phyloP scores from a whole-genome alignment of 2,797 vertebrate genomes.

The Nyctibius grandis region DNA sequence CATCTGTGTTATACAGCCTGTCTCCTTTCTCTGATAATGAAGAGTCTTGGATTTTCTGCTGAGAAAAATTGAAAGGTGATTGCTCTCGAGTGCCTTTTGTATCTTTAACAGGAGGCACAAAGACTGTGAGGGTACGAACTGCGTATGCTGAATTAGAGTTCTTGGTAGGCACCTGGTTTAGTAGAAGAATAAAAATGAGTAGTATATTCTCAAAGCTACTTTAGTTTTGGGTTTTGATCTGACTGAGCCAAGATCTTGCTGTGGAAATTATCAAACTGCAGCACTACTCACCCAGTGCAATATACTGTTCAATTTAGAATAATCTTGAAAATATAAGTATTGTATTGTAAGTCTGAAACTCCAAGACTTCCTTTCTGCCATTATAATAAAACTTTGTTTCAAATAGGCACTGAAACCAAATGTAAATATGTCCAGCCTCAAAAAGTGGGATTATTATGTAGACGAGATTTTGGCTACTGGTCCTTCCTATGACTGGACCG shows the following conservation, averaged over 20 bases:
- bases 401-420: slow-evolving; percentile 87
- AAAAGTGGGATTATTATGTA: slow-evolving; percentile 93
- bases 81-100: background rate
- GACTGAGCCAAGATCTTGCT: background rate
- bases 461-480: slow-evolving; percentile 92
- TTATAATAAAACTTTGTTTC: slow-evolving; percentile 24
- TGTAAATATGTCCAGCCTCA: slow-evolving; percentile 86
- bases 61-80: background rate
- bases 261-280: background rate
- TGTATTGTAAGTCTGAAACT: background rate
- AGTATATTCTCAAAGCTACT: background rate
- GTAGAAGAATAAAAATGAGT: background rate
- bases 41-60: background rate
- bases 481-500: slow-evolving; percentile 91
- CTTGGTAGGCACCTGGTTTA: background rate
- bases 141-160: background rate
- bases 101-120: background rate
- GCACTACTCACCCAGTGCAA: background rate
- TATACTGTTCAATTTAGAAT: background rate
- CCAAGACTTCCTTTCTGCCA: background rate
- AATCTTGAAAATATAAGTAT: background rate
- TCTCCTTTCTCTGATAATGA: background rate
- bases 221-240: background rate
- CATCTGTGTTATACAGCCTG: background rate
- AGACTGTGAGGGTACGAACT: background rate